A percentile compares a stretch with the other conserved stretches of the same genome.
phyloP scores from a whole-genome alignment of 2,113 vertebrate genomes.

The Psittacara wagleri region DNA sequence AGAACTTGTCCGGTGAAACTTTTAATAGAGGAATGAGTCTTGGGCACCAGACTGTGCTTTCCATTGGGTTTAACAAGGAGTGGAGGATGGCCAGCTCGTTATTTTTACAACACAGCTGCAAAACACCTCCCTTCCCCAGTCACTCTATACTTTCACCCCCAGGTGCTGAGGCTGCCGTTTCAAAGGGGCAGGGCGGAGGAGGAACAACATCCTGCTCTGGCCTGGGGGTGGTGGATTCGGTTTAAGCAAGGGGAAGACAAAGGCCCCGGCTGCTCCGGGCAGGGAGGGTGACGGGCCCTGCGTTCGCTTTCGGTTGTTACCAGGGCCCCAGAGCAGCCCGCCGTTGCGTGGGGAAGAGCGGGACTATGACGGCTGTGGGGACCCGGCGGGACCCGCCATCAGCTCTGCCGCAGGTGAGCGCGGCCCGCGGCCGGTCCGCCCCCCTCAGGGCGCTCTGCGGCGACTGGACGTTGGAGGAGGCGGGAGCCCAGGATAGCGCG shows the following conservation, averaged over 20 bases:
- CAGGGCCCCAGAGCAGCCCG: neutral
- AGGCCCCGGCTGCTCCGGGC: rapidly evolving
- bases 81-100: rapidly evolving
- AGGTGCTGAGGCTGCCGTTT: neutral
- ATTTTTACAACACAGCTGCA: neutral
- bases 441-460: neutral
- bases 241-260: no score
- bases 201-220: no score
- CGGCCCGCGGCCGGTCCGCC: rapidly evolving
- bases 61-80: neutral
- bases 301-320: neutral
- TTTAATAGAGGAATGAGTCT: rapidly evolving
- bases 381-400: no score
- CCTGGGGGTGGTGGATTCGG: rapidly evolving
- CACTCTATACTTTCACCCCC: rapidly evolving
- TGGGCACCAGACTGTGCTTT: rapidly evolving
- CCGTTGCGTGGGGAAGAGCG: neutral
- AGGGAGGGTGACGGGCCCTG: neutral
- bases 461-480: neutral
- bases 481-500: neutral
- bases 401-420: neutral
- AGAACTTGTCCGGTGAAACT: neutral
- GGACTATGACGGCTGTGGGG: no score
- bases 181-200: neutral
- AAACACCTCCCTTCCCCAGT: no score